These are phyloP conservation scores for Cheilosia soror DNA, from an alignment of 2,888 invertebrate species.

Conservation along the genomic window DNA sequence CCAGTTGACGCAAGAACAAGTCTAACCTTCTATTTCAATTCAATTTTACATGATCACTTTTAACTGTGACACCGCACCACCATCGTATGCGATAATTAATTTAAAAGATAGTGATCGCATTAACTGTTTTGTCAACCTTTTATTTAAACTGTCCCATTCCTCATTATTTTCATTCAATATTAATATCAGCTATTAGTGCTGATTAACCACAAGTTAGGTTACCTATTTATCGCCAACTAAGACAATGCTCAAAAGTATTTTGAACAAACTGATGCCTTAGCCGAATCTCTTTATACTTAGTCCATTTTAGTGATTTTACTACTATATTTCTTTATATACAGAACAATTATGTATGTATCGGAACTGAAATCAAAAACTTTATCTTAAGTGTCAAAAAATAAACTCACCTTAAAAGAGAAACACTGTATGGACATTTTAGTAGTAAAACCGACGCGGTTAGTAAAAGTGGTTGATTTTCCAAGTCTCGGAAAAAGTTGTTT, in stretches of 20 bases:
- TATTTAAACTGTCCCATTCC: conserved; percentile 29
- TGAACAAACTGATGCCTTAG: conserved; percentile 25
- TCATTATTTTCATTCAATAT: conserved; percentile 25
- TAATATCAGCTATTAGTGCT: conserved; percentile 17
- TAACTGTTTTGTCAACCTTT: conserved; percentile 14
- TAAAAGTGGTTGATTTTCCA: neutral
- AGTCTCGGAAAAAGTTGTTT: neutral
- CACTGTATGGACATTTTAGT: neutral
- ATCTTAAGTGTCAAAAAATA: conserved; percentile 4
- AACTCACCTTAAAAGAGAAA: neutral
- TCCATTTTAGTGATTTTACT: neutral
- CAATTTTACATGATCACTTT: conserved; percentile 37
- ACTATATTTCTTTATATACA: neutral
- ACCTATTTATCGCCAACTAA: neutral
- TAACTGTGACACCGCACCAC: conserved; percentile 14
- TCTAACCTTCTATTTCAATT: conserved; percentile 4
- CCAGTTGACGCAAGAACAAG: conserved; percentile 4
- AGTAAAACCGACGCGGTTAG: neutral
- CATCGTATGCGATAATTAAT: conserved; percentile 23
- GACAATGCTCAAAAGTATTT: conserved; percentile 44
- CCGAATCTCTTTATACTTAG: neutral
- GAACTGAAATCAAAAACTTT: conserved; percentile 14
- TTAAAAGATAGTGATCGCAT: conserved; percentile 35
- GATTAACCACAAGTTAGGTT: conserved; percentile 4
- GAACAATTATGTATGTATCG: conserved; percentile 9